Conservation (phyloP, 2,888 invertebrate genomes). For the Calameuta filiformis region DNA sequence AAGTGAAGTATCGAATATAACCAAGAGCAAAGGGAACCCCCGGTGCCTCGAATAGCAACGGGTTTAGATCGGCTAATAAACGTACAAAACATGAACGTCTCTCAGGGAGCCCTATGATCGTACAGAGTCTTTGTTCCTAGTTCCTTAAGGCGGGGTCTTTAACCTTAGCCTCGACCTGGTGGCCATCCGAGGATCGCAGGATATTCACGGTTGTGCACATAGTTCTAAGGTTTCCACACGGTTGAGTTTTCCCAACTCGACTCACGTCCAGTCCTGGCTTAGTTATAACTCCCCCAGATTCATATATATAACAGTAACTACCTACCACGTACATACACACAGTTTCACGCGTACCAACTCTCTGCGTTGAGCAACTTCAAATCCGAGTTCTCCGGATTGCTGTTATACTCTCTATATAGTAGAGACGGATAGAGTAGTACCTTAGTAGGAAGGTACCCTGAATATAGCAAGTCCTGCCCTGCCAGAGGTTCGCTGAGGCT, state of each 20-base stretch:
- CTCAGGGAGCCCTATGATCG: not conserved
- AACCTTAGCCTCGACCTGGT: constrained; percentile 8
- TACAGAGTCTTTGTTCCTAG: constrained; percentile 1
- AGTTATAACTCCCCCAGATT: not conserved
- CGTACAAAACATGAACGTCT: not conserved
- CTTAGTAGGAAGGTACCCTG: not conserved
- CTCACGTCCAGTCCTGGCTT: not conserved
- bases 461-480: not conserved
- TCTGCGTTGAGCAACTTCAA: not conserved
- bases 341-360: not conserved
- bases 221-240: not conserved
- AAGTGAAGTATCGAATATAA: not conserved
- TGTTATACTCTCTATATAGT: not conserved
- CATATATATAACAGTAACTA: not conserved
- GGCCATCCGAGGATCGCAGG: not conserved
- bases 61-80: not conserved
- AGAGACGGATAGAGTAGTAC: not conserved
- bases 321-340: not conserved
- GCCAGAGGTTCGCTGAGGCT: not conserved
- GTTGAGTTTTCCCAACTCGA: constrained; percentile 1
- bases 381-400: not conserved
- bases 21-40: not conserved
- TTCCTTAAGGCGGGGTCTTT: constrained; percentile 3
- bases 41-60: not conserved
- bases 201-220: constrained; percentile 7